phyloP scores from a whole-genome alignment of 2,888 invertebrate genomes.

The Linnaemya vulpina region DNA sequence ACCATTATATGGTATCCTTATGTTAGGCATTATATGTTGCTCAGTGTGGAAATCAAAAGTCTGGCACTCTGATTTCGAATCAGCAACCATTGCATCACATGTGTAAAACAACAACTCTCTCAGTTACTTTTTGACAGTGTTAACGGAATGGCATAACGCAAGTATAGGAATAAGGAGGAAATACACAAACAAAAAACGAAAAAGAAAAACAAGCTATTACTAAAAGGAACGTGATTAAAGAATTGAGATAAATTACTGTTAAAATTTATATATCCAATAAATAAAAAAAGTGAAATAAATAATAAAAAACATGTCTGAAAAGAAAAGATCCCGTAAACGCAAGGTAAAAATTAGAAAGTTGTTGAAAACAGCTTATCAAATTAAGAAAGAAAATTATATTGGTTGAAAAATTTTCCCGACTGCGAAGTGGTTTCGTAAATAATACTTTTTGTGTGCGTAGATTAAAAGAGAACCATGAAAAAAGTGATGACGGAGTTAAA shows the following conservation, averaged over 20 bases:
- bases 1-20: no score
- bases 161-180: slow-evolving; percentile 1
- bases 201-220: slow-evolving; percentile 48
- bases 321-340: slow-evolving; percentile 81
- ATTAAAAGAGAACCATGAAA: slow-evolving; percentile 9
- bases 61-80: slow-evolving; percentile 26
- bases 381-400: slow-evolving; percentile 35
- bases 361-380: neutral
- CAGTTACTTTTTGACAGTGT: slow-evolving; percentile 51
- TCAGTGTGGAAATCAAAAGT: neutral
- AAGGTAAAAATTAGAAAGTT: slow-evolving; percentile 75
- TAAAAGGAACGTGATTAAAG: slow-evolving; percentile 38
- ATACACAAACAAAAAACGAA: slow-evolving; percentile 43
- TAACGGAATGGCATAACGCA: slow-evolving; percentile 28
- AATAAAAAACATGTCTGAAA: slow-evolving; percentile 80
- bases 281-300: slow-evolving; percentile 58
- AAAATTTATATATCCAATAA: slow-evolving; percentile 17
- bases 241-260: slow-evolving; percentile 38
- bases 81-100: neutral
- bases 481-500: slow-evolving; percentile 61
- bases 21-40: no score
- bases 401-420: slow-evolving; percentile 44
- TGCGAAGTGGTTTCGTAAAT: slow-evolving; percentile 37
- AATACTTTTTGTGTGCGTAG: slow-evolving; percentile 21
- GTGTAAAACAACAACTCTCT: slow-evolving; percentile 10